Conservation (phyloP, 2,797 vertebrate species). For the Potorous gilbertii region DNA sequence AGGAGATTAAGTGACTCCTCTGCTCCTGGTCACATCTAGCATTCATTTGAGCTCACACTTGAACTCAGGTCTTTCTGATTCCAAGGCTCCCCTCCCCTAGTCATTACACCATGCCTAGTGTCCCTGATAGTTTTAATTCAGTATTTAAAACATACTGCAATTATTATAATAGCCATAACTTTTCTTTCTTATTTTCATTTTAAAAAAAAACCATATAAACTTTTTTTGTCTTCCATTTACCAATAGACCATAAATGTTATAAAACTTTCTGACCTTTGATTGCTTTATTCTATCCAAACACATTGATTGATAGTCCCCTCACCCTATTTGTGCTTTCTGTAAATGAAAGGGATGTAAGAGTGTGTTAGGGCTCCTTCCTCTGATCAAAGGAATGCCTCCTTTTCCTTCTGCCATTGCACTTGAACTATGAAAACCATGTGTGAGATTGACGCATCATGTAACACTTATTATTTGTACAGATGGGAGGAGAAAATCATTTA, state of each 20-base stretch:
- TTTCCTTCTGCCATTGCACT: constrained; percentile 67
- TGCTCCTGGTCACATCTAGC: neutral
- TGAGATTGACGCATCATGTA: constrained; percentile 32
- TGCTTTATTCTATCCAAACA: constrained; percentile 39
- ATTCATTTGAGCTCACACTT: neutral
- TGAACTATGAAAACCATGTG: constrained; percentile 73
- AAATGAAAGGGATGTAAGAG: constrained; percentile 47
- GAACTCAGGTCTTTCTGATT: neutral
- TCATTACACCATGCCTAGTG: neutral
- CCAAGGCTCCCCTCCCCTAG: neutral
- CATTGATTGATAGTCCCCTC: neutral
- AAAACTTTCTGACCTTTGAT: constrained; percentile 22
- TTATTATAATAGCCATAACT: neutral
- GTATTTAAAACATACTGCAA: neutral
- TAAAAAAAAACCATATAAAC: neutral
- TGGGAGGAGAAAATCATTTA: constrained; percentile 75
- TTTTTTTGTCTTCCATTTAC: neutral
- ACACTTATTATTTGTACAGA: constrained; percentile 83
- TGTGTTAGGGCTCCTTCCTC: constrained; percentile 58
- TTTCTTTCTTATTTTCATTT: neutral
- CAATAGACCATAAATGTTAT: neutral
- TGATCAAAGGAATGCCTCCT: constrained; percentile 48
- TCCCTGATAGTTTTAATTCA: neutral
- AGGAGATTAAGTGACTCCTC: neutral
- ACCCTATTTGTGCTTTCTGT: constrained; percentile 46